A percentile compares a stretch with the other conserved stretches of the same genome.
These are phyloP conservation scores for Agapornis canus DNA, from an alignment of 2,797 vertebrate species.

Conservation along the genomic window DNA sequence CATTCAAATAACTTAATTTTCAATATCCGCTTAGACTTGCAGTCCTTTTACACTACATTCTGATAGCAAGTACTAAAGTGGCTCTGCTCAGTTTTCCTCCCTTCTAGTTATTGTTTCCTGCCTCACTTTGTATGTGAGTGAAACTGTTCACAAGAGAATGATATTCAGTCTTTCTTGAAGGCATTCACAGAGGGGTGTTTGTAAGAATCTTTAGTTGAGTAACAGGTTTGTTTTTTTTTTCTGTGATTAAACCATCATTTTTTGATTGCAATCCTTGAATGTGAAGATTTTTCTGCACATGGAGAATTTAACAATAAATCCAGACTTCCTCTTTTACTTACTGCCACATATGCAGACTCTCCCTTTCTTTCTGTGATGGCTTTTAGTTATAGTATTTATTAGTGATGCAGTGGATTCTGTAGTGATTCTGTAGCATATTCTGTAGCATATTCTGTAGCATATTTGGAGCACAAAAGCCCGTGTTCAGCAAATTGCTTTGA, in stretches of 20 bases:
- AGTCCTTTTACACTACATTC: background rate
- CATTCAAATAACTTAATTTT: slow-evolving; percentile 16
- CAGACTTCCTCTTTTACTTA: background rate
- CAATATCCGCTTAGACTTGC: background rate
- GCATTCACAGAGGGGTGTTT: background rate
- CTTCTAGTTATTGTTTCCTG: slow-evolving; percentile 55
- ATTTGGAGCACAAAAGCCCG: slow-evolving; percentile 62
- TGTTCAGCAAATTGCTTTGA: slow-evolving; percentile 75
- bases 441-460: too few relatives aligned
- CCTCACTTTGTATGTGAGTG: background rate
- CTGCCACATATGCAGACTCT: background rate
- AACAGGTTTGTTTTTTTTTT: background rate
- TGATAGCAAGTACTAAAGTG: slow-evolving; percentile 23
- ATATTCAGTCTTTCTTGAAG: slow-evolving; percentile 26
- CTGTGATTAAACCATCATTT: background rate
- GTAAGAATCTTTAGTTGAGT: background rate
- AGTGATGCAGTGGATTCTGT: slow-evolving; percentile 38
- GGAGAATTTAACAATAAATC: background rate
- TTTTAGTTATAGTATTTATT: slow-evolving; percentile 26
- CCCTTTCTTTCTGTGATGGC: background rate
- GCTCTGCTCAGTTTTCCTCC: slow-evolving; percentile 43
- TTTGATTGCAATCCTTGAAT: background rate
- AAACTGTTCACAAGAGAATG: slow-evolving; percentile 12
- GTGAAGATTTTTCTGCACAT: background rate
- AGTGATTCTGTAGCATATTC: too few relatives aligned